phyloP scores from a whole-genome alignment of 2,888 invertebrate genomes.

The Agonopterix alstromeriana region DNA sequence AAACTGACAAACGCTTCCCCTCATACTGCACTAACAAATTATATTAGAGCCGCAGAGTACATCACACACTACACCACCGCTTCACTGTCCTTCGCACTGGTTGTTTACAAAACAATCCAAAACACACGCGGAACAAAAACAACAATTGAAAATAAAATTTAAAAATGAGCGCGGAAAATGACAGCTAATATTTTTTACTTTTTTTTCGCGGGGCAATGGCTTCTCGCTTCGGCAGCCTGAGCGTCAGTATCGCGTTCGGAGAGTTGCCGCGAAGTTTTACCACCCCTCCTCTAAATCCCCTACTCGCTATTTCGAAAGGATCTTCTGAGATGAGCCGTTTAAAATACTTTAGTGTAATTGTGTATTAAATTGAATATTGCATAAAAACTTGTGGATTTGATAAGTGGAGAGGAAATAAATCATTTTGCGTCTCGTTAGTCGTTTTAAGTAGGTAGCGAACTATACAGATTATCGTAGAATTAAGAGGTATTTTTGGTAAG shows the following conservation, averaged over 20 bases:
- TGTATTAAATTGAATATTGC: conserved; percentile 52
- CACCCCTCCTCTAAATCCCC: conserved; percentile 67
- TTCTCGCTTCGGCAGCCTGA: conserved; percentile 49
- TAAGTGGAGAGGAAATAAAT: conserved; percentile 7
- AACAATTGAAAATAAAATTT: conserved; percentile 30
- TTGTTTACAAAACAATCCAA: conserved; percentile 21
- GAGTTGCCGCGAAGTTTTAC: conserved; percentile 59
- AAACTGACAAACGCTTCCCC: conserved; percentile 47
- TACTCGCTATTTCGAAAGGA: conserved; percentile 69
- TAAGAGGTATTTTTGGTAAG: not conserved
- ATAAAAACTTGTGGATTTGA: conserved; percentile 25
- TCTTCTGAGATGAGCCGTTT: conserved; percentile 38
- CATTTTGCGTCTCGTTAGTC: not conserved
- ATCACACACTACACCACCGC: conserved; percentile 57
- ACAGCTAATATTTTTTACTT: conserved; percentile 25
- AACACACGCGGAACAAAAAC: conserved; percentile 27
- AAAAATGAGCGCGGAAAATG: conserved; percentile 23
- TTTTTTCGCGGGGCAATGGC: conserved; percentile 34
- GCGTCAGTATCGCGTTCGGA: conserved; percentile 53
- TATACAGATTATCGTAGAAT: not conserved
- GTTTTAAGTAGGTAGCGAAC: too few relatives aligned
- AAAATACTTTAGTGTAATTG: conserved; percentile 32
- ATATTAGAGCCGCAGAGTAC: conserved; percentile 61
- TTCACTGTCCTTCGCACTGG: too few relatives aligned
- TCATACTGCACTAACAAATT: conserved; percentile 64